Percentiles rank a stretch among this genome's conserved stretches.
phyloP scores from a whole-genome alignment of 2,888 invertebrate genomes.

The Melitaea athalia region DNA sequence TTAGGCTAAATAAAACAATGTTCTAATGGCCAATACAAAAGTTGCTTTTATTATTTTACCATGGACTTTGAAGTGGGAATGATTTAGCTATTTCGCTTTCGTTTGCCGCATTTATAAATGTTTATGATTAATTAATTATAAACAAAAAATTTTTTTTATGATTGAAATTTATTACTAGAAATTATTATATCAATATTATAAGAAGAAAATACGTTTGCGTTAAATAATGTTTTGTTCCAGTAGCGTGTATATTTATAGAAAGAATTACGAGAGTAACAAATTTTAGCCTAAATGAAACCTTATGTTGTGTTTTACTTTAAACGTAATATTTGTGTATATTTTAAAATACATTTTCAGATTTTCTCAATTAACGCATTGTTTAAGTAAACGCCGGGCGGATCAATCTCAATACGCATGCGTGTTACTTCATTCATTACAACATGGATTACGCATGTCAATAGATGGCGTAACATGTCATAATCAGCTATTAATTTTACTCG shows the following conservation, averaged over 20 bases:
- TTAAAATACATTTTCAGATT: slow-evolving; percentile 37
- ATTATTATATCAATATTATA: no score
- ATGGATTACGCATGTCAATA: slow-evolving; percentile 50
- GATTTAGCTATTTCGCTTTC: not conserved
- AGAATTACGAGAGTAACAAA: no score
- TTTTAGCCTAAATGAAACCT: no score
- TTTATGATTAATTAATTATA: not conserved
- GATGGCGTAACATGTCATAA: slow-evolving; percentile 55
- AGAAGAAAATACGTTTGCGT: no score
- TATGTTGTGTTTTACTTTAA: not conserved
- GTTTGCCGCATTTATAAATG: not conserved
- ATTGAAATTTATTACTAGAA: not conserved
- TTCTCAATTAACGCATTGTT: slow-evolving; percentile 70
- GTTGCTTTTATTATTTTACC: slow-evolving; percentile 23
- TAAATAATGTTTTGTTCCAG: no score
- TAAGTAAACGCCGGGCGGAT: slow-evolving; percentile 63
- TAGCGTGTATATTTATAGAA: no score
- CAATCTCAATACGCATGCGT: slow-evolving; percentile 76
- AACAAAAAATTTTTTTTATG: not conserved
- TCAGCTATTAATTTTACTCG: slow-evolving; percentile 13
- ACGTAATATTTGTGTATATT: not conserved
- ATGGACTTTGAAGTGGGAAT: slow-evolving; percentile 10
- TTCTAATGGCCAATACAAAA: slow-evolving; percentile 17
- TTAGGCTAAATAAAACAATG: slow-evolving; percentile 38
- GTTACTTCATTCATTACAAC: slow-evolving; percentile 62